Conservation (phyloP, 2,113 vertebrate genomes). For the Zosterops pallidus region DNA sequence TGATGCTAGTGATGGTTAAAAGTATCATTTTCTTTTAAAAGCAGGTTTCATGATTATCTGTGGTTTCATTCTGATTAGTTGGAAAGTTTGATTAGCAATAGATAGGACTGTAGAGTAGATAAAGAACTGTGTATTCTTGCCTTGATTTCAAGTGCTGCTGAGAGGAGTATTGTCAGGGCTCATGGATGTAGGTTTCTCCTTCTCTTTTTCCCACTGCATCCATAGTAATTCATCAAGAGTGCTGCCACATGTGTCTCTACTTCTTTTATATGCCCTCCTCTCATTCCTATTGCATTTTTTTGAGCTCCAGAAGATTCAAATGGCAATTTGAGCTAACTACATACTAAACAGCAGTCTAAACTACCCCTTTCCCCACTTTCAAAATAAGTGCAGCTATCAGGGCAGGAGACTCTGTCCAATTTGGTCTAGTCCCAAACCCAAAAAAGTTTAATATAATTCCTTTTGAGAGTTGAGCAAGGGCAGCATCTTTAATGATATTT, state of each 20-base stretch:
- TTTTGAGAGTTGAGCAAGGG: background rate
- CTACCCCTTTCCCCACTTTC: conserved; percentile 9
- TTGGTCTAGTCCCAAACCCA: conserved; percentile 1
- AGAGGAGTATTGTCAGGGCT: background rate
- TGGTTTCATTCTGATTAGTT: conserved; percentile 36
- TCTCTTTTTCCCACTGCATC: background rate
- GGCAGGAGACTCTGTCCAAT: background rate
- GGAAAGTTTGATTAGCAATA: conserved; percentile 32
- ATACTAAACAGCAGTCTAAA: background rate
- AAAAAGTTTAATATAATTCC: background rate
- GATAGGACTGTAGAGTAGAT: background rate
- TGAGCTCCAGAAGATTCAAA: background rate
- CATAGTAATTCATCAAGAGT: background rate
- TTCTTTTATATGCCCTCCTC: background rate
- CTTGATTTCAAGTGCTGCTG: background rate
- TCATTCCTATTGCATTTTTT: background rate
- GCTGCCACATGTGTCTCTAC: background rate
- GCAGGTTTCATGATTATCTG: background rate
- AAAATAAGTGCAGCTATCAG: background rate
- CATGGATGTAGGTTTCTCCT: background rate
- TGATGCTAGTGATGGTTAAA: background rate
- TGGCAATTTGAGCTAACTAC: background rate
- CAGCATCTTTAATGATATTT: background rate
- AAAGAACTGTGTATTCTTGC: background rate
- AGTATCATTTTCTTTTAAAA: background rate